These are phyloP conservation scores for Mesembrinibis cayennensis DNA, from an alignment of 2,113 vertebrate species.

Conservation along the genomic window DNA sequence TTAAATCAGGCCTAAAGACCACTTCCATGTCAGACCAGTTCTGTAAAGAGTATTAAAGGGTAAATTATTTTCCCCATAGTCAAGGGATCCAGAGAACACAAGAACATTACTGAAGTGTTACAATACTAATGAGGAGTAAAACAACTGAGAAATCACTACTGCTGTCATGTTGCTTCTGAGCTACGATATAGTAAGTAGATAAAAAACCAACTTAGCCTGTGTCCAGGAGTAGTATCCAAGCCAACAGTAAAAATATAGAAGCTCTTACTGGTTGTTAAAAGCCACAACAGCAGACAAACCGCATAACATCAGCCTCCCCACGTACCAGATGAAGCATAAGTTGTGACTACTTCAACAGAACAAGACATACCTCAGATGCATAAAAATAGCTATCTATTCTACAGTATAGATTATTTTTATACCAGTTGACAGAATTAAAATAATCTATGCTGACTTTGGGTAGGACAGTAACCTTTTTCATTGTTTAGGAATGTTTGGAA, in stretches of 20 bases:
- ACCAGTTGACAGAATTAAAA: background rate
- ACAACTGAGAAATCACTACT: background rate
- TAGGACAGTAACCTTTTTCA: background rate
- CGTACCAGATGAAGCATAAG: background rate
- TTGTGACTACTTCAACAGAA: background rate
- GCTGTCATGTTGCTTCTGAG: background rate
- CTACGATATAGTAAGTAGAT: background rate
- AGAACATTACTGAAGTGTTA: background rate
- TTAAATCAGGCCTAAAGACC: background rate
- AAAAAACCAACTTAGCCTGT: background rate
- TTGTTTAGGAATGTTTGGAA: conserved; percentile 35
- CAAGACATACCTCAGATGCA: background rate
- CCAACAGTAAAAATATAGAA: background rate
- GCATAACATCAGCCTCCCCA: background rate
- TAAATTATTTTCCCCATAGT: background rate
- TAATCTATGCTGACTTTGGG: background rate
- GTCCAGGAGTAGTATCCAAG: background rate
- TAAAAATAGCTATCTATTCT: background rate
- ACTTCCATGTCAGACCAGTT: background rate
- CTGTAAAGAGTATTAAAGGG: background rate
- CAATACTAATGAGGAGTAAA: background rate
- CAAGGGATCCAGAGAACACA: background rate
- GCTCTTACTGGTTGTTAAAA: background rate
- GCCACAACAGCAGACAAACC: background rate
- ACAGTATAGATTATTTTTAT: background rate